Evolutionary conservation across 2,888 invertebrate genomes (phyloP), one percentile per base, ranked within the genome.

Genomic region (Tromatobia lineatoria): DNA sequence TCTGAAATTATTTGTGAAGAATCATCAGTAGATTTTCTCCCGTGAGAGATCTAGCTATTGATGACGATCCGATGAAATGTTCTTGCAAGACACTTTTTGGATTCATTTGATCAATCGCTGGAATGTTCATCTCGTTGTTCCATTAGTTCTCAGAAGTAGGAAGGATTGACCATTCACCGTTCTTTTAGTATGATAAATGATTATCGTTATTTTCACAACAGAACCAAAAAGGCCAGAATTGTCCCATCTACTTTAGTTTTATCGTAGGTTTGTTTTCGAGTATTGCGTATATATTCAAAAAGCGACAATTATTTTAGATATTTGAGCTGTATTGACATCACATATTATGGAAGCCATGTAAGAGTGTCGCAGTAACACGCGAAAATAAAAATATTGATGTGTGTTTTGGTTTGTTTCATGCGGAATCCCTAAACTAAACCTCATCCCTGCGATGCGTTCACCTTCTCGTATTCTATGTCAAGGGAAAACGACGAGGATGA

Each of bases 361-460:
- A 47, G 50, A 50, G 13, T n/a, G 61, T 13, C 57, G 50, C 18
- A 61, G 42, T 67, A 18, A 23, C 57, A 61, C 66, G 67, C 52
- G 59, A 67, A 45, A 80, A 71, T 59, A 77, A 76, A 76, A 83
- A 83, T 80, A 83, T 80, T 83, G 76, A 45, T 38, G 73, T 47
- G 42, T 73, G 74, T 74, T 29, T 50, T 38, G 42, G 67, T 88
- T 86, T 85, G 88, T 90, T 88, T 90, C 88, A 87, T 84, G 85
- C 80, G 87, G 90, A 90, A 92, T 91, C 90, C 90, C 90, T 89
- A 89, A 90, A 89, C 91, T 89, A 90, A 91, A 91, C 89, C 91
- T 88, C 90, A 88, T 90, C 89, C 91, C 90, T 88, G 52, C 20
- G 66, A 45, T 42, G 57, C 20, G 78, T 61, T 73, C 73, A 71